A percentile compares a stretch with the other conserved stretches of the same genome.
These are phyloP conservation scores for Tupaia chinensis DNA, from an alignment of 2,113 vertebrate genomes.

Conservation along the genomic window DNA sequence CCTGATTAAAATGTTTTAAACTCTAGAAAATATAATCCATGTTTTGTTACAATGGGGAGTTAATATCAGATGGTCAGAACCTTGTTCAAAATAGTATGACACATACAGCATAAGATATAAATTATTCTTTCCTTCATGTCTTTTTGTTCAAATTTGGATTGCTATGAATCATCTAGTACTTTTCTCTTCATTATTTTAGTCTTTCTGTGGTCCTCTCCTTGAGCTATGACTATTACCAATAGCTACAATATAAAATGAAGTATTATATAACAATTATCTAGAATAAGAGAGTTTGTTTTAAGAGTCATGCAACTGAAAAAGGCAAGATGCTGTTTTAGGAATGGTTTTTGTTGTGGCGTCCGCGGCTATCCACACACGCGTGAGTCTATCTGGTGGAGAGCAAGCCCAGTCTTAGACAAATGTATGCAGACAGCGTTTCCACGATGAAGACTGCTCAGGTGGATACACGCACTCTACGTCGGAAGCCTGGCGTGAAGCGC, in stretches of 20 bases:
- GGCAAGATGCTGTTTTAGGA: not conserved
- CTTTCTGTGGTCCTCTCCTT: not conserved
- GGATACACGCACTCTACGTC: not conserved
- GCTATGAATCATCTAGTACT: not conserved
- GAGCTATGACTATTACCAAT: not conserved
- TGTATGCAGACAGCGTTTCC: not conserved
- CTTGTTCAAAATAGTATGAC: not conserved
- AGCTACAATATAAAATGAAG: not conserved
- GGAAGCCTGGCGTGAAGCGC: not conserved
- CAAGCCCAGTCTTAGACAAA: not conserved
- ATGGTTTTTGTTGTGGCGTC: not conserved
- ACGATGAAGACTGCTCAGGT: not conserved
- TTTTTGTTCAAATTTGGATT: not conserved
- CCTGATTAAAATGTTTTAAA: not conserved
- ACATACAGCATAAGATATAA: not conserved
- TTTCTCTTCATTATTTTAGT: not conserved
- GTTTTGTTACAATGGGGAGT: not conserved
- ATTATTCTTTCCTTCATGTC: not conserved
- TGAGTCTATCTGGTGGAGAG: not conserved
- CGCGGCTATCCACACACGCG: fast-evolving
- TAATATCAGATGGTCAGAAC: not conserved
- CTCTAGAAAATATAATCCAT: not conserved
- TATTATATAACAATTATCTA: not conserved
- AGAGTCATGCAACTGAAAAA: not conserved
- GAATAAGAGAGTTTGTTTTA: not conserved